Evolutionary conservation across 2,113 vertebrate genomes (phyloP), one percentile per base, ranked within the genome.

Genomic region (Ophthalmolycus amberensis): DNA sequence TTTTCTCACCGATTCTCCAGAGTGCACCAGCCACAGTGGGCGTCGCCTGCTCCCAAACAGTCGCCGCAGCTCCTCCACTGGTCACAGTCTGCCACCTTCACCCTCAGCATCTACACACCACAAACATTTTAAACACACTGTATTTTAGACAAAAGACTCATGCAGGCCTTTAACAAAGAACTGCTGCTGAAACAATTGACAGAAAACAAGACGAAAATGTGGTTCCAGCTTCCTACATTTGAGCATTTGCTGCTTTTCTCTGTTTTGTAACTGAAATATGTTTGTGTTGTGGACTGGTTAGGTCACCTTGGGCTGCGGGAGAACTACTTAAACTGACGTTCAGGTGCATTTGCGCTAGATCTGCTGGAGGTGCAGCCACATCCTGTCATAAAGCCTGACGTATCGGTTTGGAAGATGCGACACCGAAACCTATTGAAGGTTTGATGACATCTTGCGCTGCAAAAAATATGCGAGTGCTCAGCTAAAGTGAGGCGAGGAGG

Each of bases 21-120:
- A 0, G 97, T 95, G 18, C 98, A 99, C 98, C 98, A 99, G 60
- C 98, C 98, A 0, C 98, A 99, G 92, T 99, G 96, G 68, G 97
- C 96, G 0, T 99, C 98, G 0, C 95, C 94, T 0, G 96, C 96
- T 0, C 93, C 94, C 91, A 99, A 92, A 77, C 98, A 99, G 85
- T 96, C 96, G 0, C 18, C 22, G 71, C 98, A 99, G 25, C 94
- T 96, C 11, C 34, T 71, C 84, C 97, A 96, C 85, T 95, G 94
- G 63, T 94, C 90, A 77, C 98, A 99, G 1, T 94, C 94, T 0
- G 97, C 96, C 69, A 99, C 98, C 80, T 95, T 97, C 72, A 99
- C 97, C 71, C 96, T 94, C 0, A 96, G 93, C 92, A 99, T 96
- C 98, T 99, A 94, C 70, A 68, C 58, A 81, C 6, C 72, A 76